A percentile compares a stretch with the other conserved stretches of the same genome.
Conservation (phyloP, 35 echinoderm and acorn worm species). For the Ophioderma brevispina region DNA sequence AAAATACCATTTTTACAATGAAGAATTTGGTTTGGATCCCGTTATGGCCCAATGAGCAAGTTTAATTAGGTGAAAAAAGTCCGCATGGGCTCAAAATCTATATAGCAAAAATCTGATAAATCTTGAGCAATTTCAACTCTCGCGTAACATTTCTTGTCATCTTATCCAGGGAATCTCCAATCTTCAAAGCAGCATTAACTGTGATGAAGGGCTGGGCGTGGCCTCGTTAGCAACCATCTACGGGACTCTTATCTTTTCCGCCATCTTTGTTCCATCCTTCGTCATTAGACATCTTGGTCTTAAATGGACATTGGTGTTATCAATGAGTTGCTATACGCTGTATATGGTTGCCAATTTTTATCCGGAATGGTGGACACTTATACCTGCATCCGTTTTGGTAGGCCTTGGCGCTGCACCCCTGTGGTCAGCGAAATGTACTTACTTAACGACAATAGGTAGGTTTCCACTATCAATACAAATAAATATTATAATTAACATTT, state of each 20-base stretch:
- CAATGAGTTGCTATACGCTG: conserved; percentile 66
- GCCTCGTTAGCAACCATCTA: conserved; percentile 88
- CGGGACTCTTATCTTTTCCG: conserved; percentile 77
- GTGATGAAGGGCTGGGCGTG: conserved; percentile 81
- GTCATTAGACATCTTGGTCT: conserved; percentile 74
- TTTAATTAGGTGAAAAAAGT: too few relatives aligned
- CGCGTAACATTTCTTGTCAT: too few relatives aligned
- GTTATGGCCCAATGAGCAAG: too few relatives aligned
- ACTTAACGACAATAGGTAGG: conserved; percentile 72
- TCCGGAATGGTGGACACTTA: conserved; percentile 85
- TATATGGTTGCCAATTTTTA: conserved; percentile 89
- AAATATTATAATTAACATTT: too few relatives aligned
- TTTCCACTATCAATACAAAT: too few relatives aligned
- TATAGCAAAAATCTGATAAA: too few relatives aligned
- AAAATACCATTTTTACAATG: too few relatives aligned
- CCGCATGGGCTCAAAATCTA: too few relatives aligned
- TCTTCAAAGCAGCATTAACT: conserved; percentile 97
- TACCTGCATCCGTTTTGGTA: conserved; percentile 84
- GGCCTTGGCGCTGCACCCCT: conserved; percentile 87
- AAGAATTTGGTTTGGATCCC: too few relatives aligned
- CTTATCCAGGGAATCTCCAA: conserved; percentile 75
- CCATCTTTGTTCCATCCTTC: conserved; percentile 74
- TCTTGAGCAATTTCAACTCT: too few relatives aligned
- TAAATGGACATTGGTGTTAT: conserved; percentile 83
- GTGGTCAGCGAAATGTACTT: conserved; percentile 91